phyloP scores from a whole-genome alignment of 2,888 invertebrate genomes.

The Xanthostigma xanthostigma region DNA sequence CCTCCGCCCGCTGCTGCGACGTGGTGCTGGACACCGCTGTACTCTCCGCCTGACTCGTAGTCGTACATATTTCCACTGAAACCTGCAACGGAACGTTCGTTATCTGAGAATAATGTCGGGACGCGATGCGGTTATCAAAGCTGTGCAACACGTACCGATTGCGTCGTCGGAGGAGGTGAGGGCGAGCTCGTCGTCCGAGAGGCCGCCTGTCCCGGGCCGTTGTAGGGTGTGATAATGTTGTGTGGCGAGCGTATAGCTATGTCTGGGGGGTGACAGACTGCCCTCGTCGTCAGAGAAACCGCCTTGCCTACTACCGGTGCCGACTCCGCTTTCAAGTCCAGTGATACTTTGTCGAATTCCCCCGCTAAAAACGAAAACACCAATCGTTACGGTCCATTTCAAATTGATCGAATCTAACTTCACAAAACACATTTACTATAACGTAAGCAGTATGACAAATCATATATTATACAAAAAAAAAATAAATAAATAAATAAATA shows the following conservation, averaged over 20 bases:
- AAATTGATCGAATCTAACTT: too few relatives aligned
- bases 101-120: too few relatives aligned
- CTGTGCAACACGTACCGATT: constrained; percentile 18
- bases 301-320: constrained; percentile 40
- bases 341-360: constrained; percentile 27
- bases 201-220: constrained; percentile 31
- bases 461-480: too few relatives aligned
- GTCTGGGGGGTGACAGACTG: constrained; percentile 44
- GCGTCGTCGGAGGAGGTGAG: constrained; percentile 29
- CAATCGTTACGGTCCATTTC: too few relatives aligned
- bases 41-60: constrained; percentile 25
- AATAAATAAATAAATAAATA: too few relatives aligned
- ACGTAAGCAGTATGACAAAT: too few relatives aligned
- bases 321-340: constrained; percentile 40
- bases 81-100: constrained; percentile 12
- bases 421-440: too few relatives aligned
- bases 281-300: constrained; percentile 85
- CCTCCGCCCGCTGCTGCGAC: constrained; percentile 10
- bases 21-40: constrained; percentile 17
- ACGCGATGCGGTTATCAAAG: not conserved
- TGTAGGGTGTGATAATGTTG: constrained; percentile 35
- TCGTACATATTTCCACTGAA: constrained; percentile 29
- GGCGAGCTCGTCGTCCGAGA: constrained; percentile 26
- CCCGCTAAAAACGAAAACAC: constrained; percentile 11
- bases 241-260: constrained; percentile 44